Evolutionary conservation across 2,797 vertebrate genomes (phyloP).

Genomic region (Rhinella marina): DNA sequence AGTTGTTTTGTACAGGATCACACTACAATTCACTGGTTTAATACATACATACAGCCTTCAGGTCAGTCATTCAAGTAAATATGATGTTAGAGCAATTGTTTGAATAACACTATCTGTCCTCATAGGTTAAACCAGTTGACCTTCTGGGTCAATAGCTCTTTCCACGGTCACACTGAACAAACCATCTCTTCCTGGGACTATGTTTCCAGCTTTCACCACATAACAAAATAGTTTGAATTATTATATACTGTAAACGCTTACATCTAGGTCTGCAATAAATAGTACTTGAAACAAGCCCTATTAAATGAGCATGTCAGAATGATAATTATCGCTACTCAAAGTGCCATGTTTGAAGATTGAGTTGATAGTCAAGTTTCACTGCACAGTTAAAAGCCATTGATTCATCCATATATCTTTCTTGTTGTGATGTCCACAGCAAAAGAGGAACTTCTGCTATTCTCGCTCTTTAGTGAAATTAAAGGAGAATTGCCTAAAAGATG

Average conservation of each 20-base stretch:
- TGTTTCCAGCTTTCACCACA: constrained; percentile 31
- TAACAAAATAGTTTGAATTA: constrained; percentile 41
- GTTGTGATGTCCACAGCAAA: neutral
- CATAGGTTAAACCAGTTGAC: constrained; percentile 30
- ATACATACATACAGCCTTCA: neutral
- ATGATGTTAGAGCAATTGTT: neutral
- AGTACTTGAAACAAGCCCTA: constrained; percentile 41
- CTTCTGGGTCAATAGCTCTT: constrained; percentile 21
- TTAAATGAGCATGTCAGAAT: constrained; percentile 33
- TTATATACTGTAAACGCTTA: constrained; percentile 16
- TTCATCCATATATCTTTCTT: constrained; percentile 33
- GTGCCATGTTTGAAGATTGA: constrained; percentile 29
- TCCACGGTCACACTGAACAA: constrained; percentile 23
- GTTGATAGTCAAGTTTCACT: constrained; percentile 14
- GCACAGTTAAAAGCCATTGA: constrained; percentile 35
- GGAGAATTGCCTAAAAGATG: neutral
- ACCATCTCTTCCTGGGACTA: neutral
- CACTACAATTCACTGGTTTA: neutral
- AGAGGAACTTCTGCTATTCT: neutral
- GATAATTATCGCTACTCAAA: constrained; percentile 48
- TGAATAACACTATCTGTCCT: neutral
- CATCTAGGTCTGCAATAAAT: constrained; percentile 35
- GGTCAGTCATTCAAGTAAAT: neutral
- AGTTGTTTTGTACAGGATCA: neutral
- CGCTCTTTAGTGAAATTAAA: neutral